Evolutionary conservation across 2,888 invertebrate genomes (phyloP), one percentile per base, ranked within the genome.

Genomic region (Machimus rusticus): DNA sequence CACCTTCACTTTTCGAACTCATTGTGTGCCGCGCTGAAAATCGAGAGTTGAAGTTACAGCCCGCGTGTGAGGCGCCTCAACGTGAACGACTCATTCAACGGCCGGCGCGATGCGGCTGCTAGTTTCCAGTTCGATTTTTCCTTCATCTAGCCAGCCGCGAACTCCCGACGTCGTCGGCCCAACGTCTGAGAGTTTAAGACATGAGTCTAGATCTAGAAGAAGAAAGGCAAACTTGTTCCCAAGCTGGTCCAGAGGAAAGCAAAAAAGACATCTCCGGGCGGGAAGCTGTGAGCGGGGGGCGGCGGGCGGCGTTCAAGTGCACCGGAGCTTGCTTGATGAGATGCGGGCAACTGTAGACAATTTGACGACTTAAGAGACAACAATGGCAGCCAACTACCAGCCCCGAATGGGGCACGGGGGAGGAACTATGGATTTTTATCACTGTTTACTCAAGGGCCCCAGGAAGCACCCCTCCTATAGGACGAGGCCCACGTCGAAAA

Each of bases 291-390:
- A 39, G 39, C 43, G 39, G 79, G 79, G 46, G 46, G 31, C 19
- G 28, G 12, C 5, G 19, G 79, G 23, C 46, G 16, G 28, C 9
- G 6, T 79, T 51, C 79, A 79, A 79, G 79, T 78, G 78, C 79
- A 23, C 31, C 46, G 16, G 79, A 46, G 46, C 51, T 79, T 79
- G 28, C 51, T 79, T 79, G 79, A 79, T 79, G 79, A 79, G 51
- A 79, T 79, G 79, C 79, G 79, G 79, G 79, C 46, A 79, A 79
- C 51, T 79, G 51, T 79, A 79, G 79, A 79, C 79, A 79, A 79
- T 79, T 79, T 51, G 79, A 79, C 79, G 79, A 51, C 79, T 79
- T 79, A 79, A 79, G 79, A 79, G 79, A 51, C 51, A 79, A 79
- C 46, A 79, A 79, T 79, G 79, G 79, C 51, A 55, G 79, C 31